Base-by-base conservation (phyloP, 2,113 vertebrate genomes). In the Bubalus kerabau region DNA sequence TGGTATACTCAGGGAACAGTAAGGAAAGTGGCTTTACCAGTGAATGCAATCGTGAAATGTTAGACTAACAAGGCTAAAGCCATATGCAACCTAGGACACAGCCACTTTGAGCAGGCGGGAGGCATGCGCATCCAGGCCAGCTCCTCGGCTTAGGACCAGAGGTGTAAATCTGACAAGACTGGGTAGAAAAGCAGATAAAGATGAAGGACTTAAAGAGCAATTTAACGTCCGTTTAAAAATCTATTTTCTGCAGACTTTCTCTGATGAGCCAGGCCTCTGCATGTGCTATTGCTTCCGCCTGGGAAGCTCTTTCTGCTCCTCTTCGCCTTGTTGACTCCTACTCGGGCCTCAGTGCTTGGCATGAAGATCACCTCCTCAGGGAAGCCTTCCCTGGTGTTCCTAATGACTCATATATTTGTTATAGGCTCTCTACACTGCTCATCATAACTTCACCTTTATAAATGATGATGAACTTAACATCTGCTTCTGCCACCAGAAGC, bases 31-130 rank as follows among this genome's bases (percentile, higher is more conserved):
- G 21, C 56, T 62, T 71, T 16, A 23, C 24, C 7, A 48, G 67
- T 9, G 15, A 57, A 32, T 3, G 43, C 40, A 46, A 6, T 0
- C 28, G 36, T 26, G 50, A 40, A 19, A 36, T 2, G 1, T 59
- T 3, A 54, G 24, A 43, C 12, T n/a, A 56, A 46, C 16, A 67
- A 78, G 26, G 21, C 8, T 15, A 28, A 26, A 32, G 36, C 50
- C 13, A 46, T 52, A 23, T 15, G 40, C n/a, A 76, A 3, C 24
- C 5, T 23, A 93, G 94, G 74, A 80, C 14, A 6, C 0, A 16
- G 64, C 16, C 40, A 13, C 24, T 7, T 26, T 1, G 6, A 0
- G 7, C 21, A 50, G 46, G 59, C 5, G 16, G 54, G 54, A 85
- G 54, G 50, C 52, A 32, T 19, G 32, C 28, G 13, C 15, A 7